These are phyloP conservation scores for Numenius phaeopus DNA, from an alignment of 2,797 vertebrate species.

Conservation along the genomic window DNA sequence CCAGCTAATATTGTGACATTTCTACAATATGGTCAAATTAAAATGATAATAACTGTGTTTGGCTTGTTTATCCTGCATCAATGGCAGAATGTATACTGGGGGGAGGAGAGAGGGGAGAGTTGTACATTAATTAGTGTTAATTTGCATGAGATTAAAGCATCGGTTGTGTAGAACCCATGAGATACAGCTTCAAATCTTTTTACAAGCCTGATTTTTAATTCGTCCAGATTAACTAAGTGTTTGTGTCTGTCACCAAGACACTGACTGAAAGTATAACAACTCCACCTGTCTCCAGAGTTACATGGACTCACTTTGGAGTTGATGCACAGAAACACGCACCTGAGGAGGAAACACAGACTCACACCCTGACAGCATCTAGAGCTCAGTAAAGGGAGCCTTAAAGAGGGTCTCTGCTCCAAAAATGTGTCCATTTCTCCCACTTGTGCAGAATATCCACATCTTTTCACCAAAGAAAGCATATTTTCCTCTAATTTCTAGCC, in stretches of 20 bases:
- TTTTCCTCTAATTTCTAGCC: not conserved
- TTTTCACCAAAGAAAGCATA: not conserved
- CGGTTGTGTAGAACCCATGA: not conserved
- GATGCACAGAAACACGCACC: not conserved
- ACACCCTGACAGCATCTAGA: not conserved
- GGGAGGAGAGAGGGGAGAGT: not conserved
- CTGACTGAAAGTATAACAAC: not conserved
- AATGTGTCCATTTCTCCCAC: not conserved
- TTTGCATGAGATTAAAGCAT: not conserved
- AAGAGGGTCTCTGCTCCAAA: not conserved
- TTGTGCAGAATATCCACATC: not conserved
- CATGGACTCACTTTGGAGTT: not conserved
- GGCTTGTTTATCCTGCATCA: not conserved
- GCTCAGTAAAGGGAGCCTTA: not conserved
- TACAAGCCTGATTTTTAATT: not conserved
- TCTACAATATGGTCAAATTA: conserved; percentile 34
- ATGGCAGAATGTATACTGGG: not conserved
- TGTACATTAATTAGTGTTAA: not conserved
- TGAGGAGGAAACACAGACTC: not conserved
- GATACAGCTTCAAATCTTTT: not conserved
- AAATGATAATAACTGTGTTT: not conserved
- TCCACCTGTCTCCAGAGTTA: not conserved
- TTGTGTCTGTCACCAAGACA: not conserved
- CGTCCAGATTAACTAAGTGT: not conserved
- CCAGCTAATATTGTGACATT: conserved; percentile 65